A percentile compares a stretch with the other conserved stretches of the same genome.
Conservation (phyloP, 2,113 vertebrate genomes). For the Hydropotes inermis region DNA sequence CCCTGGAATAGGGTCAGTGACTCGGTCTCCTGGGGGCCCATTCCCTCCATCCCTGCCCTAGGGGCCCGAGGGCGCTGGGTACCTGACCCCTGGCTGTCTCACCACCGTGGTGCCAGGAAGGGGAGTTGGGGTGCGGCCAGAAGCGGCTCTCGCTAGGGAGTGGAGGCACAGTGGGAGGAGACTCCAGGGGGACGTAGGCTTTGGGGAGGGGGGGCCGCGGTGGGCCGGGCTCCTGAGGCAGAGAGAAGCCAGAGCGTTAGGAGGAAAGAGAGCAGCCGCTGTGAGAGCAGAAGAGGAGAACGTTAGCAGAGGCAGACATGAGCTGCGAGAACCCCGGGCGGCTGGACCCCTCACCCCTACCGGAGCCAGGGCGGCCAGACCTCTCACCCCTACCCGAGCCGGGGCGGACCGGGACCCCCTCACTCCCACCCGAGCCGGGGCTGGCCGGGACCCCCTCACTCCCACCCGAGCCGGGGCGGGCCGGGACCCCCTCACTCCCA, state of each 20-base stretch:
- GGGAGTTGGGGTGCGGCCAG: constrained; percentile 89
- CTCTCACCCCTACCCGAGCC: accelerated
- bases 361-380: background rate
- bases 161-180: constrained; percentile 87
- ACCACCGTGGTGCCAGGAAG: constrained; percentile 83
- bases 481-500: too few relatives aligned
- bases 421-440: background rate
- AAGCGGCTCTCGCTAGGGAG: constrained; percentile 90
- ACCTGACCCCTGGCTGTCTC: constrained; percentile 89
- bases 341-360: too few relatives aligned
- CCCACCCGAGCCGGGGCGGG: background rate
- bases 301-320: constrained; percentile 75
- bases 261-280: constrained; percentile 72
- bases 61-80: constrained; percentile 66
- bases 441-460: accelerated
- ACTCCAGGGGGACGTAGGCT: constrained; percentile 93
- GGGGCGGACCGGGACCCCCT: too few relatives aligned
- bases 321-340: too few relatives aligned
- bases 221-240: constrained; percentile 91
- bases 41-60: constrained; percentile 14
- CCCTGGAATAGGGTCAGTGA: background rate
- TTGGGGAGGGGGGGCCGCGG: constrained; percentile 97
- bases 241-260: constrained; percentile 81
- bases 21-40: background rate
- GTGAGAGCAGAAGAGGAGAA: constrained; percentile 79